Evolutionary conservation across 1,140 invertebrate species (phyloP), one percentile per base, ranked within the genome.

Genomic region (Macrobrachium rosenbergii): DNA sequence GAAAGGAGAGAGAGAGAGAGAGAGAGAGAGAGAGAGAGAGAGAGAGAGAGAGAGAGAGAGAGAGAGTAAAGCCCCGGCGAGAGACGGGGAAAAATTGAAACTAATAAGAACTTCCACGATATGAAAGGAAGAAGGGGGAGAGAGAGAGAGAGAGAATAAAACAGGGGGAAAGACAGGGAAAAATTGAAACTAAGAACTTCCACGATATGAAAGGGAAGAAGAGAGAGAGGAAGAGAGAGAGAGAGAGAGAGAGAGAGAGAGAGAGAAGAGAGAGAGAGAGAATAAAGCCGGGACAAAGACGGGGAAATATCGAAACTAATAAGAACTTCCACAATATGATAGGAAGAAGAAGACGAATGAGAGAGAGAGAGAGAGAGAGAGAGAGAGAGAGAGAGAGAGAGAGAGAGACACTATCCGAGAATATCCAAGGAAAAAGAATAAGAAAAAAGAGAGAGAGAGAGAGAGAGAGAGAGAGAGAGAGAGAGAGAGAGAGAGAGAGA

Each of bases 401-500:
- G 59, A 58, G 81, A 23, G 59, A 60, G 21, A 60, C n/a, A n/a
- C n/a, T n/a, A n/a, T n/a, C n/a, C n/a, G n/a, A n/a, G n/a, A n/a
- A n/a, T n/a, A n/a, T n/a, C n/a, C n/a, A n/a, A n/a, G n/a, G n/a
- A n/a, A n/a, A n/a, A n/a, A n/a, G n/a, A n/a, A 23, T 21, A 58
- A 23, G 76, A 2, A 19, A 16, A 59, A 19, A 45, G 81, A 45
- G 64, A 69, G 45, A n/a, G 62, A 43, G 21, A 28, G 64, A 45
- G 81, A 45, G 81, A 72, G 81, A 52, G 81, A 19, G 81, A 58
- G 69, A 72, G 69, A 76, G 82, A 60, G 79, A 64, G 59, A 45
- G 79, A 64, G 60, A 60, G 45, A 58, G 37, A 28, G 19, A 52
- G 59, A 58, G 81, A 23, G 59, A 60, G 21, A 60, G 59, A 28